A percentile compares a stretch with the other conserved stretches of the same genome.
phyloP scores from a whole-genome alignment of 2,888 invertebrate genomes.

The Watsonalla cultraria region DNA sequence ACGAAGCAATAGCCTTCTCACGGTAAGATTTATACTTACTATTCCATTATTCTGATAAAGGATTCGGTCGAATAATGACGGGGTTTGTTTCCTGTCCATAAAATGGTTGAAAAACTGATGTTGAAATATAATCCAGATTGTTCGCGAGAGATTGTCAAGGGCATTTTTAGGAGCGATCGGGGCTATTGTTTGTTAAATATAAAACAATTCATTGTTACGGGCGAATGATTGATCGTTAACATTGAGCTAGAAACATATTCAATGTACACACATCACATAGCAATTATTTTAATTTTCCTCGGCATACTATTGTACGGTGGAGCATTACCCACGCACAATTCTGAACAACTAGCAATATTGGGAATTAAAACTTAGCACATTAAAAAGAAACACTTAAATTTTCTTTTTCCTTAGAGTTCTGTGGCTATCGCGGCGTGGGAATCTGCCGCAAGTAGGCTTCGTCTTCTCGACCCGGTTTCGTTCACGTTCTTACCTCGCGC shows the following conservation, averaged over 20 bases:
- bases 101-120: neutral
- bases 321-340: neutral
- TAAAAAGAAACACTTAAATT: neutral
- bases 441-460: constrained; percentile 29
- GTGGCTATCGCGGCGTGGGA: constrained; percentile 16
- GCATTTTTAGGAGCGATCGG: too few relatives aligned
- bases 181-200: neutral
- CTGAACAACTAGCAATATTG: neutral
- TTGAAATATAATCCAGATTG: neutral
- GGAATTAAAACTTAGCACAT: neutral
- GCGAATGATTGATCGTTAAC: neutral
- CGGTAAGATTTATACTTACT: constrained; percentile 37
- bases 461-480: constrained; percentile 55
- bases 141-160: neutral
- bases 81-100: constrained; percentile 1
- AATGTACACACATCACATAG: neutral
- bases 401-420: neutral
- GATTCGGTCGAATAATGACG: constrained; percentile 5
- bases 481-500: constrained; percentile 35
- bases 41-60: constrained; percentile 37
- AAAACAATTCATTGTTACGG: neutral
- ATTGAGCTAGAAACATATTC: neutral
- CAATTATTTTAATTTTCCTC: neutral
- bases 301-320: neutral
- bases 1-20: constrained; percentile 59